Evolutionary conservation across 2,888 invertebrate species (phyloP).

Genomic region (Pseudococcus viburni): DNA sequence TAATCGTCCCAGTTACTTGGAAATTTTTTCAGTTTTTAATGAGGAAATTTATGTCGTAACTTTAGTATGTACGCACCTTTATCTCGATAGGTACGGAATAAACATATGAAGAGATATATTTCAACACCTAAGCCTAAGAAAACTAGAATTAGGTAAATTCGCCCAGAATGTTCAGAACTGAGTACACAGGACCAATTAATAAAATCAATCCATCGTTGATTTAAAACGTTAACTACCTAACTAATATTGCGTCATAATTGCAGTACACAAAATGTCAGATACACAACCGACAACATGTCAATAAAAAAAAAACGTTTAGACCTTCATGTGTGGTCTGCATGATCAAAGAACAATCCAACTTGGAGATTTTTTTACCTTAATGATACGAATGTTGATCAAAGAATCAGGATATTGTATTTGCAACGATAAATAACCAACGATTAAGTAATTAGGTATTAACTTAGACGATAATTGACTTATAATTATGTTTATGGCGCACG

Average conservation of each 20-base stretch:
- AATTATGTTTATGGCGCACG: constrained; percentile 59
- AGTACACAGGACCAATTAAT: not conserved
- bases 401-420: constrained; percentile 48
- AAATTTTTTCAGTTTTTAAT: not conserved
- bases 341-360: constrained; percentile 59
- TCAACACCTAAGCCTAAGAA: not conserved
- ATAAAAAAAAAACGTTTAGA: constrained; percentile 56
- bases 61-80: too few species aligned
- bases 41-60: too few species aligned
- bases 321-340: constrained; percentile 62
- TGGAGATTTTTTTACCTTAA: constrained; percentile 35
- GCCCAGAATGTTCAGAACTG: not conserved
- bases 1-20: not conserved
- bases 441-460: constrained; percentile 56
- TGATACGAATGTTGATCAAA: constrained; percentile 52
- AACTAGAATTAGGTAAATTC: not conserved
- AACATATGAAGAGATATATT: too few species aligned
- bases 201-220: constrained; percentile 26
- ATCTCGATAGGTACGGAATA: too few species aligned
- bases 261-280: constrained; percentile 55
- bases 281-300: constrained; percentile 55
- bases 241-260: constrained; percentile 58
- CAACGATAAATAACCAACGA: constrained; percentile 52
- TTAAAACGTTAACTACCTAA: not conserved
- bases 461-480: constrained; percentile 61